These are phyloP conservation scores for Vimba vimba DNA, from an alignment of 2,113 vertebrate genomes.

Conservation along the genomic window DNA sequence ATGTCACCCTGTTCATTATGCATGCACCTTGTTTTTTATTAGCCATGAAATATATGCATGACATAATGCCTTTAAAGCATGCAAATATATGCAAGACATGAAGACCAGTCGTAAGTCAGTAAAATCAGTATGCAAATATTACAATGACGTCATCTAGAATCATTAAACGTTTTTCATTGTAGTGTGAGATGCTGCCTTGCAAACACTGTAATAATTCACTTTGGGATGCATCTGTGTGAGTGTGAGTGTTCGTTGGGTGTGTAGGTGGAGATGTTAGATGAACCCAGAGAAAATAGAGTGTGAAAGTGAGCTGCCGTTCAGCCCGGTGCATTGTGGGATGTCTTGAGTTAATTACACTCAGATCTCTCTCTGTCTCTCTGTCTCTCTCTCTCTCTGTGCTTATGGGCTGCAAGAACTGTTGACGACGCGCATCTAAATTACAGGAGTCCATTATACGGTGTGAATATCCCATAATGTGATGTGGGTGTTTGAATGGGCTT, in stretches of 20 bases:
- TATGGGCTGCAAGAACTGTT: slow-evolving; percentile 14
- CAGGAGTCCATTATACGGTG: slow-evolving; percentile 18
- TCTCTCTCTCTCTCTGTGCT: neutral
- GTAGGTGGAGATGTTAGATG: slow-evolving; percentile 30
- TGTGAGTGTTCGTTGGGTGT: neutral
- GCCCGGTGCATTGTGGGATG: slow-evolving; percentile 20
- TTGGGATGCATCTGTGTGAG: neutral
- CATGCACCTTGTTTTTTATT: too few relatives aligned
- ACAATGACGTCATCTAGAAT: neutral
- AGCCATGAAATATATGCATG: too few relatives aligned
- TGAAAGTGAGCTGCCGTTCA: neutral
- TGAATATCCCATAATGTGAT: slow-evolving; percentile 21
- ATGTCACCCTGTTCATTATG: too few relatives aligned
- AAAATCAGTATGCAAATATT: neutral
- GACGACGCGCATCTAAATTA: neutral
- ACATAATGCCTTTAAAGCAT: neutral
- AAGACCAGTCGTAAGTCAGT: neutral
- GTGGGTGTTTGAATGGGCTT: slow-evolving; percentile 31
- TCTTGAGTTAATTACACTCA: slow-evolving; percentile 20
- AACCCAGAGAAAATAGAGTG: neutral
- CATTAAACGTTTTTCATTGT: neutral
- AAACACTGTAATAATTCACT: neutral
- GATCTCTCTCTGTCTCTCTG: slow-evolving; percentile 17
- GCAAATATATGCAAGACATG: neutral
- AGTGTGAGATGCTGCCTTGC: neutral